Evolutionary conservation across 2,113 vertebrate species (phyloP).

Genomic region (Plecotus auritus): DNA sequence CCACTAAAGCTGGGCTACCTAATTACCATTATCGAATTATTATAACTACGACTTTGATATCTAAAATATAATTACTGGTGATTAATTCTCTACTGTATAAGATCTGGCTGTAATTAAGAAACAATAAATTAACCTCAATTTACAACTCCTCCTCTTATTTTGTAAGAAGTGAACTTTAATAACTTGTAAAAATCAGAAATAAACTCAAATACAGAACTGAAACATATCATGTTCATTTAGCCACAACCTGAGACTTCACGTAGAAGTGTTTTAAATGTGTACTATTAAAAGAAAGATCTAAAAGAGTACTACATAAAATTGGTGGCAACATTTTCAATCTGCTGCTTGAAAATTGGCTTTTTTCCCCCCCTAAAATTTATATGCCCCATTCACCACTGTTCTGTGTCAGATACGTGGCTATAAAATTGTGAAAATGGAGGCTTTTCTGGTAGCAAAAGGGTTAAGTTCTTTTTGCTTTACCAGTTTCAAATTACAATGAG

Average conservation of each 20-base stretch:
- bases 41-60: neutral
- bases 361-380: neutral
- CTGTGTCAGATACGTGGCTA: constrained; percentile 48
- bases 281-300: constrained; percentile 23
- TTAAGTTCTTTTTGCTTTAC: constrained; percentile 87
- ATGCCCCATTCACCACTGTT: neutral
- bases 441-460: constrained; percentile 83
- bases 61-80: constrained; percentile 46
- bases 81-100: constrained; percentile 67
- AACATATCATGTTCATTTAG: constrained; percentile 44
- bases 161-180: constrained; percentile 61
- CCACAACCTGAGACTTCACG: constrained; percentile 52
- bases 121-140: constrained; percentile 9
- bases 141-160: constrained; percentile 28
- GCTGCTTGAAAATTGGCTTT: constrained; percentile 39
- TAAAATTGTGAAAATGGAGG: constrained; percentile 66
- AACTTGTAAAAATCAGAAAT: constrained; percentile 62
- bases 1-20: neutral
- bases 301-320: neutral
- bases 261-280: constrained; percentile 33
- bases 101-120: constrained; percentile 9
- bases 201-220: constrained; percentile 50
- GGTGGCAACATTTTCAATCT: constrained; percentile 25
- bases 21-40: neutral
- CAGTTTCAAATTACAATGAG: constrained; percentile 98